Evolutionary conservation across 2,888 invertebrate species (phyloP).

Genomic region (Trichopria drosophilae): DNA sequence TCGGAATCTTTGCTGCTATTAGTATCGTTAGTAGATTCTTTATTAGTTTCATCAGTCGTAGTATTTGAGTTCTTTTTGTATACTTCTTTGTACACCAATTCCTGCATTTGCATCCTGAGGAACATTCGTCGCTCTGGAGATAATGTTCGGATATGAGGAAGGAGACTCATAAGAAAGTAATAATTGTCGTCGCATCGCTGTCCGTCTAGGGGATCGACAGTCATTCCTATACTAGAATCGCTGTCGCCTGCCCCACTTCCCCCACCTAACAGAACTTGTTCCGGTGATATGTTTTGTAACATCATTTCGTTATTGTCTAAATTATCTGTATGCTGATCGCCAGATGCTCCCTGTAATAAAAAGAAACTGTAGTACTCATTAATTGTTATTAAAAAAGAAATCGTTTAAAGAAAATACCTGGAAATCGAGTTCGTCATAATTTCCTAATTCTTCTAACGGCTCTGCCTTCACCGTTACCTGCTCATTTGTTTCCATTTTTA

Average conservation of each 20-base stretch:
- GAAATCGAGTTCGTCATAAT: too few relatives aligned
- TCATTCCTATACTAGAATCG: conserved; percentile 43
- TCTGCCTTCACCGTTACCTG: too few relatives aligned
- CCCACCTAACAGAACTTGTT: conserved; percentile 44
- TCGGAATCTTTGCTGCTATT: too few relatives aligned
- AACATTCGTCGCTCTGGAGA: conserved; percentile 54
- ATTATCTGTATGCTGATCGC: background rate
- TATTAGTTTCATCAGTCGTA: too few relatives aligned
- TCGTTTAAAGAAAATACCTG: too few relatives aligned
- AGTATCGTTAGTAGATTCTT: too few relatives aligned
- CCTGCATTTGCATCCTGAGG: conserved; percentile 56
- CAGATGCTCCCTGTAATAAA: background rate
- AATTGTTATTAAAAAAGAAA: too few relatives aligned
- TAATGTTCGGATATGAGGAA: conserved; percentile 53
- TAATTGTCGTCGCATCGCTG: conserved; percentile 55
- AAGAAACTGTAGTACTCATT: too few relatives aligned
- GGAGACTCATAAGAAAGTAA: conserved; percentile 56
- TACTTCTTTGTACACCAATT: too few relatives aligned
- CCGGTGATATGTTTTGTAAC: conserved; percentile 50
- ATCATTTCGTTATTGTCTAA: conserved; percentile 47
- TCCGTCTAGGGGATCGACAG: conserved; percentile 45
- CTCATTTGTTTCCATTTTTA: too few relatives aligned
- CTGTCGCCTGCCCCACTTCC: conserved; percentile 37
- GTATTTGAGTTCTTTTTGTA: too few relatives aligned
- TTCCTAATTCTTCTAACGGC: too few relatives aligned